Base-by-base conservation (phyloP, 2,797 vertebrate species). In the Hybognathus amarus region DNA sequence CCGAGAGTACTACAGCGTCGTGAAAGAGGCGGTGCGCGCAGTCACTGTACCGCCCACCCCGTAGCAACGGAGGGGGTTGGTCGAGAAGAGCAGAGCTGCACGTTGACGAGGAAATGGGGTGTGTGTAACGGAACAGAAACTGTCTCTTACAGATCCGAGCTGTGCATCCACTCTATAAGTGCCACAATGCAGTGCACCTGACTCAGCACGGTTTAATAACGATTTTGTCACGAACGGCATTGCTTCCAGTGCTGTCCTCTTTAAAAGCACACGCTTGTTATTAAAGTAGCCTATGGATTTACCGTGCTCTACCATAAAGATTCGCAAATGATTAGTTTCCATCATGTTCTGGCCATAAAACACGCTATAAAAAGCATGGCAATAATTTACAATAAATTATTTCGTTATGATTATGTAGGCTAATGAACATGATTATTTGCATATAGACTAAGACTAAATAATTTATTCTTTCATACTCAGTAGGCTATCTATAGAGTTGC, bases 1-100 rank as follows among this genome's bases (percentile, higher is more conserved):
- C 86, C 88, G 30, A 87, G 86, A 93, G 90, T 92, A 93, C 93
- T 93, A 93, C 90, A 89, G 87, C 88, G 79, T 88, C 89, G 88
- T 86, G 89, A 90, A 89, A 90, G 79, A 88, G 89, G 91, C 87
- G 89, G 83, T 33, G 90, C 88, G 84, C 87, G 5, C 80, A n/a
- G 73, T 70, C 77, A 74, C 64, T 27, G 87, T 87, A 50, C 89
- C 89, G 90, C 89, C 83, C 89, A 88, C 83, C 59, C 42, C 24
- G 52, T 67, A 40, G 82, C 79, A 64, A 22, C 73, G 63, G 77
- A 64, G 76, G 73, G 77, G 17, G 77, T 66, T 63, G 64, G n/a
- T 56, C 30, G 83, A 76, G 45, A 77, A 78, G 61, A 85, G 83
- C 80, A 77, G 47, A 61, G 56, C 36, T 24, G 68, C 82, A 70